Percentiles rank a stretch among this genome's conserved stretches.
Conservation (phyloP, 2,888 invertebrate species). For the Euspilapteryx auroguttella region DNA sequence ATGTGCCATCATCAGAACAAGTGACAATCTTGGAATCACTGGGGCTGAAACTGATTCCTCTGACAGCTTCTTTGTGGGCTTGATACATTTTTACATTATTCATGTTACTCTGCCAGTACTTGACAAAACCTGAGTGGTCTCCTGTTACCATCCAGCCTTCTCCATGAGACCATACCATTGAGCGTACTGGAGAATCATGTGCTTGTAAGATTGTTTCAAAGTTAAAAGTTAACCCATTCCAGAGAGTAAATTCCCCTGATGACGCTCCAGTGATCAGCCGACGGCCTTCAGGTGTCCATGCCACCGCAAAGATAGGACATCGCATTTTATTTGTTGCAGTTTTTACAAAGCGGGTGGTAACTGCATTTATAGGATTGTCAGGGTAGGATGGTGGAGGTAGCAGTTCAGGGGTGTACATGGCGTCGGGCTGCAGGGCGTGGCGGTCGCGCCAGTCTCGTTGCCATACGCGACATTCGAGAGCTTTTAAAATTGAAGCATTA, state of each 20-base stretch:
- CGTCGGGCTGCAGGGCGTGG: conserved; percentile 90
- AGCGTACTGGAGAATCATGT: conserved; percentile 98
- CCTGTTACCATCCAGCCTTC: conserved; percentile 99
- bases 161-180: conserved; percentile 99
- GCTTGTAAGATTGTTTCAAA: conserved; percentile 99
- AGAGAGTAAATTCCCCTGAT: conserved; percentile 98
- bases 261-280: conserved; percentile 97
- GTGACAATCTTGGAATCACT: conserved; percentile 98
- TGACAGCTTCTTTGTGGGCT: conserved; percentile 99
- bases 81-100: conserved; percentile 99
- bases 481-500: conserved; percentile 91
- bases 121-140: conserved; percentile 97
- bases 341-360: conserved; percentile 93
- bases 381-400: conserved; percentile 92
- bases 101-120: conserved; percentile 99
- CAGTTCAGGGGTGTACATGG: conserved; percentile 91
- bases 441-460: conserved; percentile 91
- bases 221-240: conserved; percentile 99
- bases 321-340: conserved; percentile 99
- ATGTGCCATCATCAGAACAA: conserved; percentile 98
- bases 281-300: conserved; percentile 99
- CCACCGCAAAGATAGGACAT: conserved; percentile 98
- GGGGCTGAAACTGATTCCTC: conserved; percentile 99
- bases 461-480: conserved; percentile 92
- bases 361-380: conserved; percentile 96